Percentiles rank a stretch among this genome's conserved stretches.
phyloP scores from a whole-genome alignment of 2,113 vertebrate genomes.

The Phyllostomus hastatus region DNA sequence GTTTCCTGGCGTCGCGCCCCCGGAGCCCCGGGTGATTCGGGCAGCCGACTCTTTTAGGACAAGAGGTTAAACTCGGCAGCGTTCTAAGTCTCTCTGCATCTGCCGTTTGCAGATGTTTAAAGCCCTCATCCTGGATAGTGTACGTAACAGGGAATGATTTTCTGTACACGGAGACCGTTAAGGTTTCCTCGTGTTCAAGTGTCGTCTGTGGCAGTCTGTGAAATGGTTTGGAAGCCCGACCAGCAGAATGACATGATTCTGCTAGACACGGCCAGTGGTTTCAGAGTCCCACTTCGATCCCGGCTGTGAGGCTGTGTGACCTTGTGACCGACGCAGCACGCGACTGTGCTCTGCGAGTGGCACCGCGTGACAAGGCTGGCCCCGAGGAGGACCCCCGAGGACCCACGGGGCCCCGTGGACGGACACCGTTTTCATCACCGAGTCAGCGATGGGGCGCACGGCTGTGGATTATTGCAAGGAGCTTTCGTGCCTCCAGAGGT shows the following conservation, averaged over 20 bases:
- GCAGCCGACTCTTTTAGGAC: neutral
- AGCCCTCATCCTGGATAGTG: neutral
- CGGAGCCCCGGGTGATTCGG: neutral
- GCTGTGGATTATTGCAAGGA: neutral
- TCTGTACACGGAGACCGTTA: neutral
- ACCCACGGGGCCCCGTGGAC: neutral
- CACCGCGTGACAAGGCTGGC: neutral
- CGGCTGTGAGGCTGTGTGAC: neutral
- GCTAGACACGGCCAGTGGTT: neutral
- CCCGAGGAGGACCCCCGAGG: neutral
- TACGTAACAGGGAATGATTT: neutral
- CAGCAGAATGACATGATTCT: neutral
- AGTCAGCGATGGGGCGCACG: neutral
- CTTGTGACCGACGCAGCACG: neutral
- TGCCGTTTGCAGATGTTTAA: neutral
- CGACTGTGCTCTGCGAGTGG: neutral
- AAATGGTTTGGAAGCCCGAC: neutral
- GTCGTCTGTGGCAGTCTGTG: neutral
- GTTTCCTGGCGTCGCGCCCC: neutral
- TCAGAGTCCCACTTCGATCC: neutral
- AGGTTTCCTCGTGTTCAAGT: neutral
- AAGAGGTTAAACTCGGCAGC: neutral
- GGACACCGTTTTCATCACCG: neutral
- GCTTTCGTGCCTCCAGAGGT: neutral
- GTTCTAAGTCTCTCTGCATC: neutral